Evolutionary conservation across 2,888 invertebrate species (phyloP).

Genomic region (Dyspetes luteomarginatus): DNA sequence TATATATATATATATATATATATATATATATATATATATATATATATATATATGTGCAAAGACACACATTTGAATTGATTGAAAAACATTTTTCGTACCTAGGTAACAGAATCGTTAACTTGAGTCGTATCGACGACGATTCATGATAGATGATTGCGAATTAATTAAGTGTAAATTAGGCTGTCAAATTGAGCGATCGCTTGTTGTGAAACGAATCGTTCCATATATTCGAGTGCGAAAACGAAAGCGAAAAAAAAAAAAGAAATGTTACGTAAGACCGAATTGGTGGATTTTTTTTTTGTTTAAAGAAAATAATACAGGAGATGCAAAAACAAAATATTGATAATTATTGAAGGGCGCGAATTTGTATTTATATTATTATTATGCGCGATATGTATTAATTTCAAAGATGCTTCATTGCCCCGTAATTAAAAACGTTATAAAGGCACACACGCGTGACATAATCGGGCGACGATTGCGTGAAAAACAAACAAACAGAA

Average conservation of each 20-base stretch:
- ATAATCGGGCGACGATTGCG: slow-evolving; percentile 21
- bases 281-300: slow-evolving; percentile 8
- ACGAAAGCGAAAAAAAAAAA: slow-evolving; percentile 1
- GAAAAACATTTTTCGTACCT: slow-evolving; percentile 47
- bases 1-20: background rate
- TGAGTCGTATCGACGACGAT: slow-evolving; percentile 32
- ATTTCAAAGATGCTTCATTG: slow-evolving; percentile 66
- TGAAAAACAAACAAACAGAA: too few species aligned
- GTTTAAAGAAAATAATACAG: background rate
- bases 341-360: slow-evolving; percentile 36
- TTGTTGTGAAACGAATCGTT: slow-evolving; percentile 35
- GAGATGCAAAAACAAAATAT: background rate
- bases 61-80: slow-evolving; percentile 32
- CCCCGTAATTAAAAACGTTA: slow-evolving; percentile 52
- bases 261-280: slow-evolving; percentile 34
- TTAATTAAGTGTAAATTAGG: slow-evolving; percentile 47
- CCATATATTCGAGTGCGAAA: slow-evolving; percentile 35
- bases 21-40: slow-evolving; percentile 6
- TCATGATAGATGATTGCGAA: slow-evolving; percentile 13
- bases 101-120: slow-evolving; percentile 22
- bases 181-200: slow-evolving; percentile 41
- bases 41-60: too few species aligned
- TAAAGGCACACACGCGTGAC: slow-evolving; percentile 28
- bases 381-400: slow-evolving; percentile 63
- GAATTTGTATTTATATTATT: slow-evolving; percentile 64